These are phyloP conservation scores for Ammodramus savannarum DNA, from an alignment of 2,113 vertebrate genomes.

Conservation along the genomic window DNA sequence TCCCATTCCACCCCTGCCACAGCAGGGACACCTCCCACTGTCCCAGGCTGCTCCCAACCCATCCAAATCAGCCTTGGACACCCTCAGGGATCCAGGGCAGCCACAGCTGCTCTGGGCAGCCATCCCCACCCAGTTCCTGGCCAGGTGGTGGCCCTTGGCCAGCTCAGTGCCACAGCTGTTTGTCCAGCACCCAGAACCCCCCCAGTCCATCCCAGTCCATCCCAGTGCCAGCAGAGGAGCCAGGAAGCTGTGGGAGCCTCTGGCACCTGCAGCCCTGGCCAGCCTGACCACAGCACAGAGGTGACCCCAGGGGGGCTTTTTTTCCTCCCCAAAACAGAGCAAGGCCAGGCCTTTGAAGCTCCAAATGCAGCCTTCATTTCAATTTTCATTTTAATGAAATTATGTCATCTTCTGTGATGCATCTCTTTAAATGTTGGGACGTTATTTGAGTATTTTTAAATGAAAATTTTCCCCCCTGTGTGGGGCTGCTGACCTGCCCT, in stretches of 20 bases:
- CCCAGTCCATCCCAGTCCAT: background rate
- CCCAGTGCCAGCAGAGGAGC: background rate
- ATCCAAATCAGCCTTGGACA: background rate
- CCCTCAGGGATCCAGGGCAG: background rate
- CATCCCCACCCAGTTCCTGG: background rate
- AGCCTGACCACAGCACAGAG: rapidly evolving
- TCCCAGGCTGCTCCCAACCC: background rate
- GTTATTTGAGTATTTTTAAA: background rate
- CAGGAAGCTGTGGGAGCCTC: background rate
- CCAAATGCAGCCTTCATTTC: background rate
- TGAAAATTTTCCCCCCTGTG: background rate
- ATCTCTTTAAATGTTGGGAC: background rate
- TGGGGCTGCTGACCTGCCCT: background rate
- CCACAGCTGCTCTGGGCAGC: background rate
- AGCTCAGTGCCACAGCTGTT: background rate
- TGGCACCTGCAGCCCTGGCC: background rate
- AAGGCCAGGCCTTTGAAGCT: background rate
- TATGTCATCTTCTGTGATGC: background rate
- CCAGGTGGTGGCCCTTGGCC: background rate
- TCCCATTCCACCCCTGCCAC: no score
- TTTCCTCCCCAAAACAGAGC: background rate
- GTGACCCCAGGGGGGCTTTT: background rate
- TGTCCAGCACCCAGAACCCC: background rate
- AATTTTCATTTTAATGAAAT: background rate
- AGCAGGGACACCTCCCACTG: background rate